Evolutionary conservation across 2,797 vertebrate genomes (phyloP).

Genomic region (Rhadinocentrus ornatus): DNA sequence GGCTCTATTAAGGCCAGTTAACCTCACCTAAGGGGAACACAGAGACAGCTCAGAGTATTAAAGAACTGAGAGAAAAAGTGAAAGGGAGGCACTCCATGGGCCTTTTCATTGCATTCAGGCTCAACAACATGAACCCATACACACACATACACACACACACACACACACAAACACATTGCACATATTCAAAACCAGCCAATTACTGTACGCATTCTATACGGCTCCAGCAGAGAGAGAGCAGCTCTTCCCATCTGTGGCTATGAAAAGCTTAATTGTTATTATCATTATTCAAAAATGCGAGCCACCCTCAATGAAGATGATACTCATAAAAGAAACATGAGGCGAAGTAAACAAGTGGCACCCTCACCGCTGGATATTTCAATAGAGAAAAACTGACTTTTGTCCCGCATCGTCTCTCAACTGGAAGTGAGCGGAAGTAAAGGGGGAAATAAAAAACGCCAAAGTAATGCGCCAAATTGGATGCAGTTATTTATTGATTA

Average conservation of each 20-base stretch:
- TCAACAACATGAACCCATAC: constrained; percentile 45
- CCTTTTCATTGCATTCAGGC: constrained; percentile 76
- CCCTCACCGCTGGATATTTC: constrained; percentile 84
- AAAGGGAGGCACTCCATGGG: constrained; percentile 47
- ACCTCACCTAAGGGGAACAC: constrained; percentile 75
- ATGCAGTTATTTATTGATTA: constrained; percentile 91
- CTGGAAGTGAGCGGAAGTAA: constrained; percentile 68
- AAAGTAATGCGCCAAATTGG: constrained; percentile 76
- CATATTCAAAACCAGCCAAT: constrained; percentile 82
- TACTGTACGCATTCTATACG: constrained; percentile 82
- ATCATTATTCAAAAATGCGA: constrained; percentile 84
- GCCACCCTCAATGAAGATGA: constrained; percentile 84
- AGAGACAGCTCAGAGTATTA: constrained; percentile 67
- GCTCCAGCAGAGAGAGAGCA: constrained; percentile 70
- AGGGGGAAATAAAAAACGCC: constrained; percentile 32
- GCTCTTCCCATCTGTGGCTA: constrained; percentile 63
- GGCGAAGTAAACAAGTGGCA: constrained; percentile 87
- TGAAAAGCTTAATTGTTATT: constrained; percentile 86
- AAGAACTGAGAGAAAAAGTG: constrained; percentile 56
- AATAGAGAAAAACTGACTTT: constrained; percentile 84
- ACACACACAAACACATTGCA: constrained; percentile 41
- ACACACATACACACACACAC: constrained; percentile 3
- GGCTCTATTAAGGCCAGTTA: constrained; percentile 83
- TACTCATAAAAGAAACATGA: constrained; percentile 94
- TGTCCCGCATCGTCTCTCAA: constrained; percentile 55